Base-by-base conservation (phyloP, 2,888 invertebrate genomes). In the Pyrgus malvae region DNA sequence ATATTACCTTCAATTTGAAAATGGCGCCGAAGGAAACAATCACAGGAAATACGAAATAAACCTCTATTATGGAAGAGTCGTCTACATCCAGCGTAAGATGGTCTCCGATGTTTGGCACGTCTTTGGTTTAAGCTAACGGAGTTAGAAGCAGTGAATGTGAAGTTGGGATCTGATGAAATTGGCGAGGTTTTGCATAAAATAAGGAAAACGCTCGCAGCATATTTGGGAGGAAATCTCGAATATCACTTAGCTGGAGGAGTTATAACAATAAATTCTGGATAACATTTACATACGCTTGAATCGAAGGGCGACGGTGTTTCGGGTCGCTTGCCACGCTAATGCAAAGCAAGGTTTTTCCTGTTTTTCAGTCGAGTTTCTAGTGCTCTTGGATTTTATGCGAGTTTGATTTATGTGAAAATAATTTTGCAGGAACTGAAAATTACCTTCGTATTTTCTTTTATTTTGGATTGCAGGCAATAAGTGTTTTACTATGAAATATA, bases 251-350 rank as follows among this genome's bases (percentile, higher is more conserved):
- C 77, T 63, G 77, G 79, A 78, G 76, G 76, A 78, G 76, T 78
- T 80, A 83, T 83, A 83, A 84, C 85, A 81, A 88, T 87, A 88
- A 88, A 87, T 88, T 81, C 71, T 63, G 75, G 74, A 80, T 81
- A 79, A 74, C 79, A 86, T 86, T 86, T 84, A 76, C 83, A 86
- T 85, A 78, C 82, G 70, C 72, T 77, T 73, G 70, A 68, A 62
- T 66, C 68, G 70, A 66, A 74, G 82, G 83, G 80, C 73, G 78
- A 71, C 73, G 75, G 71, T 61, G 67, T 67, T 74, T 76, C 80
- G 86, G 81, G 67, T 83, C 83, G 79, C 82, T 83, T 74, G 73
- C 66, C 81, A 80, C 79, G 74, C 66, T 78, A 76, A 78, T 78
- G 71, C 68, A 56, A 66, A 65, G 62, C 57, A 66, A 59, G 60